Evolutionary conservation across 2,888 invertebrate species (phyloP).

Genomic region (Zeuzera pyrina): DNA sequence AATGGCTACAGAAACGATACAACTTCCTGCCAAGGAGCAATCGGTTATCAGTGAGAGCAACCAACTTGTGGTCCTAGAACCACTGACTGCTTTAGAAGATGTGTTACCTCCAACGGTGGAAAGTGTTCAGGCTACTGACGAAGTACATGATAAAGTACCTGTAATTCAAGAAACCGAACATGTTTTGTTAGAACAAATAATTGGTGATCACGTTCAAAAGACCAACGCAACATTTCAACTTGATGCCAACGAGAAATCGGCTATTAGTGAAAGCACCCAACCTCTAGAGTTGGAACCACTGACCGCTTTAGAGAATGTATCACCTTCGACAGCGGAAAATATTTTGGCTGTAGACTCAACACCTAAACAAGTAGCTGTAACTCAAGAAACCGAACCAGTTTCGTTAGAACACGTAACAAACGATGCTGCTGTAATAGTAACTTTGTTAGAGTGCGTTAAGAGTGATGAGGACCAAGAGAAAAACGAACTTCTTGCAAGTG

Average conservation of each 20-base stretch:
- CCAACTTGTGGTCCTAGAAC: background rate
- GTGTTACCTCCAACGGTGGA: background rate
- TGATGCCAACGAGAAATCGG: background rate
- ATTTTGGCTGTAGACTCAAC: background rate
- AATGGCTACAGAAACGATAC: background rate
- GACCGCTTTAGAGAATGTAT: background rate
- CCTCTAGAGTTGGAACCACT: background rate
- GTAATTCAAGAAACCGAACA: background rate
- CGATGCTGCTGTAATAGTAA: background rate
- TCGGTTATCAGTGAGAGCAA: background rate
- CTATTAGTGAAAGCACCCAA: background rate
- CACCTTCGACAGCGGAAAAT: background rate
- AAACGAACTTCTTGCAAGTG: background rate
- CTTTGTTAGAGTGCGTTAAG: background rate
- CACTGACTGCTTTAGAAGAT: background rate
- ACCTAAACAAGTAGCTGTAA: background rate
- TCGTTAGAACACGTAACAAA: background rate
- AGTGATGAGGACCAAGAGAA: background rate
- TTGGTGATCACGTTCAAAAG: background rate
- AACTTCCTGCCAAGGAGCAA: too few species aligned
- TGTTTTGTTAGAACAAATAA: background rate
- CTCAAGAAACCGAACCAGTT: background rate
- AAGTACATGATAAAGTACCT: background rate
- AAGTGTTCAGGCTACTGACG: background rate
- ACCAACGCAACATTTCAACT: background rate